Evolutionary conservation across 2,888 invertebrate genomes (phyloP), one percentile per base, ranked within the genome.

Genomic region (Endotricha flammealis): DNA sequence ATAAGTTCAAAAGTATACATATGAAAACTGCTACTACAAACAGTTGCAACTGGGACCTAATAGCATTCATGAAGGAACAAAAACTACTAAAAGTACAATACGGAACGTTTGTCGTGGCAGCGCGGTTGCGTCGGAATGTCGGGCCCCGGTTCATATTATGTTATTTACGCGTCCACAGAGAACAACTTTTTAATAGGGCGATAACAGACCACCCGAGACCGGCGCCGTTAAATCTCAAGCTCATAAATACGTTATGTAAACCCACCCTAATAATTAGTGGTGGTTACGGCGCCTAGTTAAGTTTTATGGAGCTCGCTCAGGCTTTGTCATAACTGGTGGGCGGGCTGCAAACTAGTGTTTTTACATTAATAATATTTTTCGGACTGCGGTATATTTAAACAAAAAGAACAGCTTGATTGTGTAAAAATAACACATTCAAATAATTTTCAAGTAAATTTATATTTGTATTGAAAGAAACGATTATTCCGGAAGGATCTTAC

Each of bases 211-310:
- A 77, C 75, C 78, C 76, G 82, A 81, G 82, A 79, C 73, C 68
- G 61, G 62, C 63, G 67, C 71, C 74, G 77, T 78, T 80, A 82
- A 85, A 86, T 83, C 83, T 81, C 77, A 62, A 69, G 72, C 76
- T 79, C 85, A 83, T 86, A 85, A 86, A 85, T 86, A 85, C 69
- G 77, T 79, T 82, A 85, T 85, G 86, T 83, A 83, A 85, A 82
- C 83, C 81, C 69, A 78, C 83, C 85, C 83, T 83, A 75, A 85
- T 85, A 83, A 86, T 86, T 86, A 86, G 86, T 80, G 75, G 76
- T 69, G 74, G 81, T 82, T 82, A 81, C 80, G 72, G 72, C 69
- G 68, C 67, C 75, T 75, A 79, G 78, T 85, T 85, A 81, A 81
- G 81, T 82, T 85, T 85, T 85, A 85, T 81, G 80, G 66, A 64